Evolutionary conservation across 53 echinoderm and acorn worm genomes (phyloP).

Genomic region (Crossaster papposus): DNA sequence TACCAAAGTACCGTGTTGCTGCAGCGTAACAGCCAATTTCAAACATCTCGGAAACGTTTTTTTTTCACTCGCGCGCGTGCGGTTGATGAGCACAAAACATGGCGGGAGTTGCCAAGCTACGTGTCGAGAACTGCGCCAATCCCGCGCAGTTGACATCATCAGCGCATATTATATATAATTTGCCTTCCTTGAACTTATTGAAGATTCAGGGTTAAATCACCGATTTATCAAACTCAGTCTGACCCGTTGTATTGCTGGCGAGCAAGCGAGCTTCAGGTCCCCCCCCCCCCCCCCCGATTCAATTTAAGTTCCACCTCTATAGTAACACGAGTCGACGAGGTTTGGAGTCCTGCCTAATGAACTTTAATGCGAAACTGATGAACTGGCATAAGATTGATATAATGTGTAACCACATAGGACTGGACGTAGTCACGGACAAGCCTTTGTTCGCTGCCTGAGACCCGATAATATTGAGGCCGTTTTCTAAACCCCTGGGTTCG

Average conservation of each 20-base stretch:
- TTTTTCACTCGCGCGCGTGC: not conserved
- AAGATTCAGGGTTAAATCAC: not conserved
- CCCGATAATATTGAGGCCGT: too few species aligned
- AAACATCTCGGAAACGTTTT: not conserved
- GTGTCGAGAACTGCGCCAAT: conserved; percentile 11
- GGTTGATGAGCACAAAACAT: not conserved
- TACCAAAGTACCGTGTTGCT: not conserved
- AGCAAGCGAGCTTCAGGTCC: not conserved
- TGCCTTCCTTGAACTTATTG: conserved; percentile 21
- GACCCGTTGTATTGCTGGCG: not conserved
- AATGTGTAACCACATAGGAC: not conserved
- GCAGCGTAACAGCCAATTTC: conserved; percentile 8
- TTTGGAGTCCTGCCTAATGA: not conserved
- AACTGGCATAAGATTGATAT: not conserved
- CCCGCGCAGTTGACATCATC: not conserved
- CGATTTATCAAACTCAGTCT: conserved; percentile 34
- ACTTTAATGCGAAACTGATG: conserved; percentile 9
- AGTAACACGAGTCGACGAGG: not conserved
- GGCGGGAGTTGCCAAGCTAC: conserved; percentile 48
- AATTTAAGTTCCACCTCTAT: not conserved
- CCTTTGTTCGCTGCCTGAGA: not conserved
- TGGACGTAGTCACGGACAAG: not conserved
- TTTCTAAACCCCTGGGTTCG: too few species aligned
- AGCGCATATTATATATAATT: conserved; percentile 4
- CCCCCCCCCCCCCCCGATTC: not conserved